A percentile compares a stretch with the other conserved stretches of the same genome.
Conservation (phyloP, 1,140 invertebrate species). For the Ridgeia piscesae region DNA sequence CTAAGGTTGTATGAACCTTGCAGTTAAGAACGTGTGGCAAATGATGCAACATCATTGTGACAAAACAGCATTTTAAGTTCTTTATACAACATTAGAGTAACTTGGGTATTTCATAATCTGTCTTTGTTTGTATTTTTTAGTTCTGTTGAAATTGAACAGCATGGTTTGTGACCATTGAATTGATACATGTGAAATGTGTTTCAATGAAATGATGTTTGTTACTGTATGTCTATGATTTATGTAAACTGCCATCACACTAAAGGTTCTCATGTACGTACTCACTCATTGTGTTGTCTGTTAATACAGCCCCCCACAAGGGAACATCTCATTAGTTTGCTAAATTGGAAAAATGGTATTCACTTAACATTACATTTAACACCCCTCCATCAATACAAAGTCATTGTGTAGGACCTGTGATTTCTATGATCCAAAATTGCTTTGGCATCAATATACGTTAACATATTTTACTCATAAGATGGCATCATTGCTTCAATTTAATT, state of each 20-base stretch:
- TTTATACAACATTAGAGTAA: neutral
- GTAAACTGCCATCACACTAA: conserved; percentile 1
- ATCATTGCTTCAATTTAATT: too few species aligned
- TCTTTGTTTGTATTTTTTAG: neutral
- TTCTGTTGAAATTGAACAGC: neutral
- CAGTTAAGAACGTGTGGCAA: neutral
- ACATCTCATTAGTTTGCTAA: too few species aligned
- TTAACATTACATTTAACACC: too few species aligned
- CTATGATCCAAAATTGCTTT: too few species aligned
- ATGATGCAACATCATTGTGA: neutral
- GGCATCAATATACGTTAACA: too few species aligned
- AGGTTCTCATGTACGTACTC: too few species aligned
- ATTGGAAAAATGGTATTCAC: too few species aligned
- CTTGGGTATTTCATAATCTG: neutral
- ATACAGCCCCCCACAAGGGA: neutral
- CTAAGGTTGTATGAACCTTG: neutral
- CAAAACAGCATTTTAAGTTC: neutral
- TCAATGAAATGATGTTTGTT: neutral
- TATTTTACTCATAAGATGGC: too few species aligned
- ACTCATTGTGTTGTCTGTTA: neutral
- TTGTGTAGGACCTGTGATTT: too few species aligned
- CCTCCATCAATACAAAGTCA: too few species aligned
- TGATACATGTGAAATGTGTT: neutral
- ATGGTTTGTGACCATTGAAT: neutral
- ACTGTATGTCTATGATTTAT: neutral